Base-by-base conservation (phyloP, 2,113 vertebrate genomes). In the Colinus virginianus region DNA sequence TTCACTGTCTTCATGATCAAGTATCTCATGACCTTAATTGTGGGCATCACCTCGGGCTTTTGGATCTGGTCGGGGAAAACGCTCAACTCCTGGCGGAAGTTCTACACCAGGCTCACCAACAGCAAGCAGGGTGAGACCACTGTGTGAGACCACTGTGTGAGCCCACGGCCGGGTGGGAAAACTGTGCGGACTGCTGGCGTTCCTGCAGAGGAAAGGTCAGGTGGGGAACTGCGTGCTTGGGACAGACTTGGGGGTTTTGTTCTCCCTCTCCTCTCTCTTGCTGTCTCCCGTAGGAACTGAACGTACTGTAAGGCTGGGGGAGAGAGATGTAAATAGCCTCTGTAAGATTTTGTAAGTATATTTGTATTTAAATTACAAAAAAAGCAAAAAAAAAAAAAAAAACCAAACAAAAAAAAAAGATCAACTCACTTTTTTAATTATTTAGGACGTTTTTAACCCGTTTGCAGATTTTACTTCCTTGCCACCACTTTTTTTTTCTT, bases 1-100 rank as follows among this genome's bases (percentile, higher is more conserved):
- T 99, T 99, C 97, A 99, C 99, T 0, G 99, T 99, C 97, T 99
- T 99, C 97, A 99, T 99, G 99, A 99, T 99, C 95, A 99, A 99
- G 87, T 99, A 99, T 96, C 99, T 99, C 87, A 99, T 99, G 99
- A 99, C 98, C 13, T 98, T 99, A 90, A 99, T 99, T 3, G 99
- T 99, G 96, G 99, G 99, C 91, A 99, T 99, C 98, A 99, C 99
- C 9, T 99, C 99, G 0, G 99, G 99, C 48, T 99, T 99, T 97
- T 99, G 99, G 99, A 99, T 99, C 97, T 99, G 99, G 99, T 99
- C 99, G 0, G 99, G 99, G 49, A 99, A 99, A 98, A 99, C 99
- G 1, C 98, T 99, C 18, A 99, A 98, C 96, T 99, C 99, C 19
- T 99, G 99, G 99, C 98, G 99, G 95, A 99, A 99, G 98, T 99